Evolutionary conservation across 2,113 vertebrate species (phyloP), one percentile per base, ranked within the genome.

Genomic region (Thamnaconus septentrionalis): DNA sequence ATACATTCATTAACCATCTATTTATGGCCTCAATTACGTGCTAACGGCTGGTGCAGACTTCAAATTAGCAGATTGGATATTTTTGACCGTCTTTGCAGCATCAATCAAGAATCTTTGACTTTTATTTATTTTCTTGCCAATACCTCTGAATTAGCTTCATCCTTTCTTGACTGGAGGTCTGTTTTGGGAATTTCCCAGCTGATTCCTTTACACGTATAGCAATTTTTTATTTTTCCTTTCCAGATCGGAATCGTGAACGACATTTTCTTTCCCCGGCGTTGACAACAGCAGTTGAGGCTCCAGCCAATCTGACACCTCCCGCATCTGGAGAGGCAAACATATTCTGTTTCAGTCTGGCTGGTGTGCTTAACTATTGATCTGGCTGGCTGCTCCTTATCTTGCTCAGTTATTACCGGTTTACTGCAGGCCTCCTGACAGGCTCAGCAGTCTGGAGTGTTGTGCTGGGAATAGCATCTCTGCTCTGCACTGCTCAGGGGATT

Each of bases 331-430:
- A 81, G 61, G 72, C 63, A 59, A 63, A 69, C 61, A 52, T 68
- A 64, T 74, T 79, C 66, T 59, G 51, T 60, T 59, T 65, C 66
- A 64, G 61, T 55, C 59, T 78, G 69, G 64, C 59, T 18, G 75
- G 73, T 80, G 84, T 75, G 80, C 78, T 82, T 76, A 58, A 48
- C 66, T 83, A 84, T 87, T 83, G 85, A 87, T 87, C 83, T 46
- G 54, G 52, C 79, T 78, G 79, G 76, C 75, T 82, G 76, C 79
- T 78, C 54, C 79, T 79, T 79, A 79, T 87, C 79, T 74, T 56
- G 58, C 66, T 69, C 76, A 52, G 76, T 86, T 86, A 80, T 83
- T 67, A 73, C 73, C 62, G 77, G 55, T 80, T 82, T 84, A 74
- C 69, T 76, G 73, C 68, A 67, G 60, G 80, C 56, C 6, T 77